These are phyloP conservation scores for Ploceus nigricollis DNA, from an alignment of 2,113 vertebrate genomes.

Conservation along the genomic window DNA sequence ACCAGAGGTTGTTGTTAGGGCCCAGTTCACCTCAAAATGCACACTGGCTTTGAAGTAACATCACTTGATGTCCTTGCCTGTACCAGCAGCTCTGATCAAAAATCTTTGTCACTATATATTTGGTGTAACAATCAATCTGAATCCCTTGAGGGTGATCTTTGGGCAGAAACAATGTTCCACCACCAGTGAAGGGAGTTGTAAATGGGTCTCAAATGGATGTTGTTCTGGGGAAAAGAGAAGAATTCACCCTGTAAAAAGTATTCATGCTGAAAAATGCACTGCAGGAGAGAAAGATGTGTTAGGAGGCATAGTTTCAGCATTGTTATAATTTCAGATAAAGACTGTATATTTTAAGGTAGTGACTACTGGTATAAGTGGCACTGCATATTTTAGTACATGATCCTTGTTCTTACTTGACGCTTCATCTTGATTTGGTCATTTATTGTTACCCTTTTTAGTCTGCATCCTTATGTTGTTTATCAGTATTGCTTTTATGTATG, in stretches of 20 bases:
- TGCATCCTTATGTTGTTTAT: background rate
- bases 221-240: constrained; percentile 1
- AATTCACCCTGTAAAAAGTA: background rate
- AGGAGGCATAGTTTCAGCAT: background rate
- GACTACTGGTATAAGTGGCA: background rate
- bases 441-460: background rate
- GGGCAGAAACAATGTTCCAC: background rate
- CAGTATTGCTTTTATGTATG: background rate
- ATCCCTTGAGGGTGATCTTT: constrained; percentile 33
- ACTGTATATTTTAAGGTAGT: background rate
- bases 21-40: constrained; percentile 49
- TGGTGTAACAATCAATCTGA: constrained; percentile 61
- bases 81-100: constrained; percentile 51
- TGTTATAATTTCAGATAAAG: background rate
- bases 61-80: background rate
- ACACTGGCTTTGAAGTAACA: constrained; percentile 33
- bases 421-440: background rate
- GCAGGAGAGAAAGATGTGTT: background rate
- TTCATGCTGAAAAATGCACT: constrained; percentile 11
- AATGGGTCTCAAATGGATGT: constrained; percentile 51
- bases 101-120: constrained; percentile 65
- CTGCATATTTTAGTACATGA: background rate
- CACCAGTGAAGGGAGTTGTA: constrained; percentile 17
- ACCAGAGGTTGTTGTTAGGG: background rate
- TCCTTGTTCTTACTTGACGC: background rate